Conservation (phyloP, 2,888 invertebrate species). For the Hemaris fuciformis region DNA sequence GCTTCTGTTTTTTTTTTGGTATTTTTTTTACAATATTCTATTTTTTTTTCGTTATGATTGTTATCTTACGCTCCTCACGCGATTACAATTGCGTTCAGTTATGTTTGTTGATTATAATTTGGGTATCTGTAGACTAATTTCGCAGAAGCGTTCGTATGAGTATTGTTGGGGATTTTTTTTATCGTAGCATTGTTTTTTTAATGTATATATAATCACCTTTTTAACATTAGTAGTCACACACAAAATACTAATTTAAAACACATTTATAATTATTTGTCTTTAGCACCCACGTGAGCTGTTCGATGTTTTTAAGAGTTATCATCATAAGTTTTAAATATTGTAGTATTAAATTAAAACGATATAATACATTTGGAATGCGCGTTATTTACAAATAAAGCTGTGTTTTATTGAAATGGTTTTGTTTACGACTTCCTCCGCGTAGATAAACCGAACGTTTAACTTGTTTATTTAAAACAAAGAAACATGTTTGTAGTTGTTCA, state of each 20-base stretch:
- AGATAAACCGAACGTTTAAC: not conserved
- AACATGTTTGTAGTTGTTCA: not conserved
- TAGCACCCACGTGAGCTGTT: no score
- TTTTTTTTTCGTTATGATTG: not conserved
- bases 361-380: not conserved
- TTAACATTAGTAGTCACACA: no score
- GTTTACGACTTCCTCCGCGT: not conserved
- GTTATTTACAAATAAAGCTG: not conserved
- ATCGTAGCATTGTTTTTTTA: no score
- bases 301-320: no score
- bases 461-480: not conserved
- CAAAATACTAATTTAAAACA: no score
- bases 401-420: not conserved
- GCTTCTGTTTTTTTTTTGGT: not conserved
- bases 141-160: no score
- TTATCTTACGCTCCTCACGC: not conserved
- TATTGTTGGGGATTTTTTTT: no score
- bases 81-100: no score
- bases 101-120: no score
- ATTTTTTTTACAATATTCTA: not conserved
- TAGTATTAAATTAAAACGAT: not conserved
- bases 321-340: not conserved
- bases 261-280: no score
- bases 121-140: no score
- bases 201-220: no score